Conservation (phyloP, 2,113 vertebrate genomes). For the Rhea pennata region DNA sequence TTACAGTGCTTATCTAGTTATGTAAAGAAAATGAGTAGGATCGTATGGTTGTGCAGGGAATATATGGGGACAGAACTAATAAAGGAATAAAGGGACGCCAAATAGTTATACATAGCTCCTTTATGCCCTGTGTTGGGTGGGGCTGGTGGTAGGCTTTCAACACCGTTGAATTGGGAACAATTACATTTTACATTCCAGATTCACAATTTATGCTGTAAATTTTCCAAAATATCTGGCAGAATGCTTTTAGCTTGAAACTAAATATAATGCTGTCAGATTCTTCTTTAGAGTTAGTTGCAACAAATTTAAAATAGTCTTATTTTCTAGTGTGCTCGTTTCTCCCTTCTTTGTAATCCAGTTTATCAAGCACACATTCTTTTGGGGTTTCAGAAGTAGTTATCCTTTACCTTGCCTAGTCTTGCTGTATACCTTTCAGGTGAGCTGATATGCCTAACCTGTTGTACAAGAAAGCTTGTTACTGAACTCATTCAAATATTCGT, state of each 20-base stretch:
- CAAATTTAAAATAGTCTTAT: background rate
- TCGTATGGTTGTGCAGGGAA: background rate
- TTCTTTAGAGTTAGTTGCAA: background rate
- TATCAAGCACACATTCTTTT: background rate
- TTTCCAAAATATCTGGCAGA: background rate
- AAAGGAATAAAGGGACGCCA: background rate
- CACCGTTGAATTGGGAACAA: rapidly evolving
- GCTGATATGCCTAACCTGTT: background rate
- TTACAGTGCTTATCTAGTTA: background rate
- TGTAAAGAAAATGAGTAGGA: background rate
- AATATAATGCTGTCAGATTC: background rate
- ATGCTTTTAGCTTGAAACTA: background rate
- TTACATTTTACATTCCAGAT: background rate
- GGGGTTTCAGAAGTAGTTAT: background rate
- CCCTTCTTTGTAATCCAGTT: background rate
- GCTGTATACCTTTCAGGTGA: background rate
- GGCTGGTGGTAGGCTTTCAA: background rate
- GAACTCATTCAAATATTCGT: background rate
- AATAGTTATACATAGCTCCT: rapidly evolving
- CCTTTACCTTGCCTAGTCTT: background rate
- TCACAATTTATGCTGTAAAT: background rate
- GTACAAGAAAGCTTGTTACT: background rate
- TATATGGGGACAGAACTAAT: background rate
- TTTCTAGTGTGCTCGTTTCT: background rate
- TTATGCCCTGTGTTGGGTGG: background rate